These are phyloP conservation scores for Parthenolecanium corni DNA, from an alignment of 2,888 invertebrate genomes.

Conservation along the genomic window DNA sequence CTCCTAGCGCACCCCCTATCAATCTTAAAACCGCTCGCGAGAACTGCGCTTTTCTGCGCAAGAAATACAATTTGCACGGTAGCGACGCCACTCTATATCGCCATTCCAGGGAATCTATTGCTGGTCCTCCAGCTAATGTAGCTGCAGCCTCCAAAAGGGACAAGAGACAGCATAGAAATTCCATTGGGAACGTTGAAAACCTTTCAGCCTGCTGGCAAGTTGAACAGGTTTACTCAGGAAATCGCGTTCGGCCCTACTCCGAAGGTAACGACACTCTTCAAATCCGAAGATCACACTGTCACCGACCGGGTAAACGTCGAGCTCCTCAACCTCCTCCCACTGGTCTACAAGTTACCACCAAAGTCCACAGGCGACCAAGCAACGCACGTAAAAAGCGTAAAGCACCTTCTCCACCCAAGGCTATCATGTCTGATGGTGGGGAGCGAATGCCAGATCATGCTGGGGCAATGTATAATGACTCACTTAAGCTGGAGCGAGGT, in stretches of 20 bases:
- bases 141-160: neutral
- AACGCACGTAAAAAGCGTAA: constrained; percentile 41
- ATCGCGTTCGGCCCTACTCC: neutral
- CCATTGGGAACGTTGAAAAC: constrained; percentile 8
- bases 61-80: neutral
- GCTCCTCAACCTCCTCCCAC: constrained; percentile 57
- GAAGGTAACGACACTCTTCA: neutral
- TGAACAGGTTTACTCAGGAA: neutral
- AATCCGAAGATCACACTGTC: constrained; percentile 42
- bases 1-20: too few relatives aligned
- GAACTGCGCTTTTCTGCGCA: neutral
- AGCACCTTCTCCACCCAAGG: constrained; percentile 18
- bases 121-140: neutral
- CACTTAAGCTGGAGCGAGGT: constrained; percentile 43
- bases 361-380: constrained; percentile 47
- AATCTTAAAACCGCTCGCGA: neutral
- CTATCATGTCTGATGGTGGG: constrained; percentile 22
- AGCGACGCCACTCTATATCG: neutral
- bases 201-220: neutral
- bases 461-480: constrained; percentile 35
- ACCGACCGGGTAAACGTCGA: constrained; percentile 63
- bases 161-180: constrained; percentile 5
- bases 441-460: constrained; percentile 25
- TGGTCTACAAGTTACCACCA: constrained; percentile 23
- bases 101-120: neutral